Evolutionary conservation across 2,113 vertebrate species (phyloP).

Genomic region (Eublepharis macularius): DNA sequence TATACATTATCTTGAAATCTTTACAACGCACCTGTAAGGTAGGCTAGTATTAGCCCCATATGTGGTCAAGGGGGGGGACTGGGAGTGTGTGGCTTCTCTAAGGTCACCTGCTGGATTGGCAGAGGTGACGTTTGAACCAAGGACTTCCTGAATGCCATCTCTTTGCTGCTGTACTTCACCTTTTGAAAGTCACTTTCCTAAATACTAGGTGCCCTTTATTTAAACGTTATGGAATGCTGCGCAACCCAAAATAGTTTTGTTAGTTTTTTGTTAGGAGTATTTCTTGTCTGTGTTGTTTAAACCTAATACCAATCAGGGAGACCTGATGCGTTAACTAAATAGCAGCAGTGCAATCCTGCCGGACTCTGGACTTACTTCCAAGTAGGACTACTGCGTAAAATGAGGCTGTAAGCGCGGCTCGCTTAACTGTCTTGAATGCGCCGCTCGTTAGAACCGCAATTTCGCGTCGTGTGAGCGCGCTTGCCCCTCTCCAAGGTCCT

Average conservation of each 20-base stretch:
- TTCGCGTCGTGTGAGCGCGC: not conserved
- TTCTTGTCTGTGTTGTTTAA: not conserved
- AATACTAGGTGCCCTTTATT: no score
- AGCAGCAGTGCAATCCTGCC: no score
- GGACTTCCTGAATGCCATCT: no score
- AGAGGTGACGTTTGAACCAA: no score
- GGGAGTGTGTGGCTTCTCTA: not conserved
- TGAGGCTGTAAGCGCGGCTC: not conserved
- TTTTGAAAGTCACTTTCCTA: no score
- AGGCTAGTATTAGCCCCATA: not conserved
- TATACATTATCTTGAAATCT: not conserved
- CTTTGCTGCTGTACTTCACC: no score
- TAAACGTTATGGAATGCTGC: no score
- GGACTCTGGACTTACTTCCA: not conserved
- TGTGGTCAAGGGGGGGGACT: not conserved
- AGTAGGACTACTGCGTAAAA: not conserved
- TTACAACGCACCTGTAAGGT: not conserved
- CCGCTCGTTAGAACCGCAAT: not conserved
- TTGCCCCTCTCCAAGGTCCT: constrained; percentile 44
- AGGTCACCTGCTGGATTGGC: no score
- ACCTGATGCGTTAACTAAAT: not conserved
- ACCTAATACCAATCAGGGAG: not conserved
- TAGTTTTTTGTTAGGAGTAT: not conserved
- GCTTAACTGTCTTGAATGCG: not conserved
- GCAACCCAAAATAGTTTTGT: not conserved